Evolutionary conservation across 1,140 invertebrate species (phyloP), one percentile per base, ranked within the genome.

Genomic region (Lysiphlebus fabarum): DNA sequence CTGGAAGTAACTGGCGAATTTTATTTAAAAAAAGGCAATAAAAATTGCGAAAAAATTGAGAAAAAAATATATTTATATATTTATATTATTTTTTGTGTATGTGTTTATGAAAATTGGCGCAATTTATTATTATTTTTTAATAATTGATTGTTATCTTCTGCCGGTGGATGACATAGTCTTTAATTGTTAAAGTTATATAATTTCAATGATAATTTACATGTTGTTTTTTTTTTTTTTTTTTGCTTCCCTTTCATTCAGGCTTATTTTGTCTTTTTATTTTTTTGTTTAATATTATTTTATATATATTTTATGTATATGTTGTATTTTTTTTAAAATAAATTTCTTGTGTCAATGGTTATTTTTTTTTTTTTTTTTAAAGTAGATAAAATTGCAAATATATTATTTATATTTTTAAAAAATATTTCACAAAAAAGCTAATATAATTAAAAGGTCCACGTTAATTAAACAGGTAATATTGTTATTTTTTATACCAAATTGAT

Each of bases 131-230:
- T 34, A 56, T 8, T 53, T 43, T 53, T 12, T n/a, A 56, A 43
- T 36, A 53, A 58, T 59, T 47, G 40, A 53, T 57, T 58, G 50
- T 59, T 48, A 58, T 56, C 44, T 54, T 65, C 54, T 66, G 12
- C 56, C 56, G 56, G 56, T 57, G 56, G 41, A 57, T 50, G 47
- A 37, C 17, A 57, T 57, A 57, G 56, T 57, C 56, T 57, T 57
- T 38, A 57, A 17, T 26, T 47, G 54, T 56, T 55, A 44, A 55
- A 17, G 38, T 26, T 41, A 38, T 48, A 11, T 26, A 14, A 33
- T 57, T 50, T 26, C 17, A 14, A 40, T 7, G 7, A 40, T 10
- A 57, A 57, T 57, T 57, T 48, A 50, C 56, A 42, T 45, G 54
- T 44, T 56, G n/a, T n/a, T n/a, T n/a, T n/a, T n/a, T n/a, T n/a